These are phyloP conservation scores for Entelurus aequoreus DNA, from an alignment of 2,113 vertebrate species.

Conservation along the genomic window DNA sequence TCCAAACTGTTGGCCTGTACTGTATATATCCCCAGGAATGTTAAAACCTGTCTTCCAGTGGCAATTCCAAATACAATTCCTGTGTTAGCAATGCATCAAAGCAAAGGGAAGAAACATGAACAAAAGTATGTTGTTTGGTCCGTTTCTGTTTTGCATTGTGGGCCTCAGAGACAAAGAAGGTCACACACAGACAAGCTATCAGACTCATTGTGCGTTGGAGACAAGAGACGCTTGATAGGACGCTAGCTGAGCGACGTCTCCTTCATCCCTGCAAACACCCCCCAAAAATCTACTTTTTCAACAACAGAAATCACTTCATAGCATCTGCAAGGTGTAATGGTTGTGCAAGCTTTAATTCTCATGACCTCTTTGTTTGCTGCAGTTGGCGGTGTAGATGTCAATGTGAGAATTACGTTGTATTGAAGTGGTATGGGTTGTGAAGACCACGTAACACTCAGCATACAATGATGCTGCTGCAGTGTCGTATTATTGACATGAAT, in stretches of 20 bases:
- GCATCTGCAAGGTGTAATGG: background rate
- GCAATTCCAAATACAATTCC: background rate
- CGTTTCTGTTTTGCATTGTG: slow-evolving; percentile 36
- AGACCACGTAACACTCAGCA: slow-evolving; percentile 31
- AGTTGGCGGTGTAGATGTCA: slow-evolving; percentile 1
- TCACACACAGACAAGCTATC: slow-evolving; percentile 40
- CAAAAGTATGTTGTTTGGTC: slow-evolving; percentile 40
- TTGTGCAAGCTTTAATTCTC: background rate
- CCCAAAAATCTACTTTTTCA: background rate
- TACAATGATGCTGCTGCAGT: slow-evolving; percentile 1
- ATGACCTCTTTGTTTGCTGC: slow-evolving; percentile 1
- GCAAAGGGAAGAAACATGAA: slow-evolving; percentile 12
- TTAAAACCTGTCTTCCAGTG: background rate
- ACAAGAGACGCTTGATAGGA: slow-evolving; percentile 33
- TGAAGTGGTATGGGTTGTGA: slow-evolving; percentile 43
- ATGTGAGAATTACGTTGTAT: slow-evolving; percentile 15
- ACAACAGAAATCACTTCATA: background rate
- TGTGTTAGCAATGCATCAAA: background rate
- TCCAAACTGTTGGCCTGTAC: too few relatives aligned
- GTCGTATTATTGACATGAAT: slow-evolving; percentile 8
- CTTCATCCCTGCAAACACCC: slow-evolving; percentile 23
- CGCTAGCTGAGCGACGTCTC: slow-evolving; percentile 42
- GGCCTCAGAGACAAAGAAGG: slow-evolving; percentile 40
- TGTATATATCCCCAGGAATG: too few relatives aligned
- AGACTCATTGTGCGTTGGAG: slow-evolving; percentile 30